Base-by-base conservation (phyloP, 1,140 invertebrate species). In the Scaptodrosophila lebanonensis region DNA sequence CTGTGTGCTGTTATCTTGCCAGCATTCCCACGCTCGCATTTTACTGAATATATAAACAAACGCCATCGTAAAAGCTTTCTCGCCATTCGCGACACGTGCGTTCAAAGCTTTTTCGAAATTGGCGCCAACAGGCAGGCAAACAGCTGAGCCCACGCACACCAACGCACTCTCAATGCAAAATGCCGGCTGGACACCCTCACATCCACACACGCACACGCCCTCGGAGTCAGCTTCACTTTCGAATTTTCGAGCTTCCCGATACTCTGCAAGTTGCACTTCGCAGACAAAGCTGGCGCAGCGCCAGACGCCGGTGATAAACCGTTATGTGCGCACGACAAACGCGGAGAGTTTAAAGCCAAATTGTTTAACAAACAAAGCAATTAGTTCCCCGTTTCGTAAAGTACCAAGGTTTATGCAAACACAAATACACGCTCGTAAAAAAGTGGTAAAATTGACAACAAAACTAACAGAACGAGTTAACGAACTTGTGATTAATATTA, bases 251-350 rank as follows among this genome's bases (percentile, higher is more conserved):
- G 40, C 6, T 30, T 38, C 7, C 29, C 30, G 36, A 5, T 8
- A 15, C 9, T 43, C 6, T 33, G 15, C 42, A 32, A 35, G 4
- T 18, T 42, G 36, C 2, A 25, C 22, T 25, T 45, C 16, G 29
- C 6, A 40, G 27, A 22, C 49, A 29, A 32, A 35, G 40, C 25
- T 25, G 3, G 3, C 3, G 8, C 22, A 25, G 22, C 36, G 62
- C 32, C 50, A 77, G 67, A 76, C 67, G 68, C 68, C 72, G 68
- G 64, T 64, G 54, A 68, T 68, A 68, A 68, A 65, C 60, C 61
- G 68, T 73, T 45, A 36, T 35, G 54, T 68, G 56, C 42, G 38
- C 63, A 63, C 45, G 17, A 51, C 11, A 17, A 42, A 36, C n/a
- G 29, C 52, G 62, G 32, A 56, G 17, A 25, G 35, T 17, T 11